A percentile compares a stretch with the other conserved stretches of the same genome.
Conservation (phyloP, 2,113 vertebrate genomes). For the Vombatus ursinus region DNA sequence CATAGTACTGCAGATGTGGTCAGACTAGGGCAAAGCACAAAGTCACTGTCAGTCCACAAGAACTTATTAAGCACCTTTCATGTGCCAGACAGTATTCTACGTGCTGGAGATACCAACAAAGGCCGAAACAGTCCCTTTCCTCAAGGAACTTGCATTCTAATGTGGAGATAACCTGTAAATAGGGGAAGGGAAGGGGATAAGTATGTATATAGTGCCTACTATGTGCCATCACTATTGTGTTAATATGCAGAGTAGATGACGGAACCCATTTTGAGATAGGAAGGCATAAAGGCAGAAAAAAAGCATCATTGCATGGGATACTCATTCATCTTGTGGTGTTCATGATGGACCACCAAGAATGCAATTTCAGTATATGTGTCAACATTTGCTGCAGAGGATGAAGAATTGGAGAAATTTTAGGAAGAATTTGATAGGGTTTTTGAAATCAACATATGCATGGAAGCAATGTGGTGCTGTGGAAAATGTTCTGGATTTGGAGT, state of each 20-base stretch:
- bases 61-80: not conserved
- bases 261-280: not conserved
- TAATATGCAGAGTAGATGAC: not conserved
- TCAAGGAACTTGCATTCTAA: not conserved
- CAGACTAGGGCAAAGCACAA: not conserved
- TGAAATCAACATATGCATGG: no score
- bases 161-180: not conserved
- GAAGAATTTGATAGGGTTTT: no score
- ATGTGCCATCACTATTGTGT: not conserved
- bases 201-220: not conserved
- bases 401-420: no score
- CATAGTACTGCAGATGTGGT: not conserved
- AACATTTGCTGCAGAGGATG: no score
- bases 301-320: no score
- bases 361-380: no score
- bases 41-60: not conserved
- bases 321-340: no score
- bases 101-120: not conserved
- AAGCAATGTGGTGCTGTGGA: no score
- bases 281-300: not conserved
- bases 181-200: not conserved
- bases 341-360: no score
- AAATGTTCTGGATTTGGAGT: no score
- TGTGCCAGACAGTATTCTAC: not conserved
- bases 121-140: not conserved